Base-by-base conservation (phyloP, 2,797 vertebrate species). In the Taeniopygia guttata region DNA sequence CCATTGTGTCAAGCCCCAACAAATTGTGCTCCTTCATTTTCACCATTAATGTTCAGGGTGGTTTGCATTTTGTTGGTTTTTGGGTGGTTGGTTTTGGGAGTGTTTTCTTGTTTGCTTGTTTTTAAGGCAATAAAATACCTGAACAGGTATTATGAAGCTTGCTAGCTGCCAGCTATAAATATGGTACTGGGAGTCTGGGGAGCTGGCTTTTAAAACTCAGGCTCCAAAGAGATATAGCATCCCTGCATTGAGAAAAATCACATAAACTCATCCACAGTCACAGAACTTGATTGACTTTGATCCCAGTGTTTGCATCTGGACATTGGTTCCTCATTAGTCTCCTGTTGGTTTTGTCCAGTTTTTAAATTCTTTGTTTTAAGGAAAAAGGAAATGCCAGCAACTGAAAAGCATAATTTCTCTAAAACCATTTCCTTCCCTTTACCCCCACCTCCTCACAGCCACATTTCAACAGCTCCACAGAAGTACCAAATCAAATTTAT, bases 331-430 rank as follows among this genome's bases (percentile, higher is more conserved):
- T 1, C 11, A 63, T 0, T 58, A 27, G 25, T 72, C 36, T 72
- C 20, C 10, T 49, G 5, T 25, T 43, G 12, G 19, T 96, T 73
- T 60, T 42, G 23, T 29, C n/a, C 54, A 32, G 32, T 36, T n/a
- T 83, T 85, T 72, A 36, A 75, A 68, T 58, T 59, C 25, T 67
- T 69, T 29, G 4, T 29, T 92, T 80, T 69, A 81, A 87, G 36
- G 18, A 60, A 63, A 88, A 94, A 64, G 11, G 23, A 92, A 94
- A 82, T 16, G 23, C 16, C 30, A 81, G 58, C n/a, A 89, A 79
- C 16, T 51, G 49, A 94, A 94, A 93, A 81, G 36, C 14, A 29
- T 36, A 60, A 63, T 13, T 17, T 60, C 69, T 74, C 59, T 59
- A 67, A 84, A 90, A 43, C 17, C 13, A 13, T 21, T 62, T 46